Percentiles rank a stretch among this genome's conserved stretches.
These are phyloP conservation scores for Chiroxiphia lanceolata DNA, from an alignment of 2,797 vertebrate genomes.

Conservation along the genomic window DNA sequence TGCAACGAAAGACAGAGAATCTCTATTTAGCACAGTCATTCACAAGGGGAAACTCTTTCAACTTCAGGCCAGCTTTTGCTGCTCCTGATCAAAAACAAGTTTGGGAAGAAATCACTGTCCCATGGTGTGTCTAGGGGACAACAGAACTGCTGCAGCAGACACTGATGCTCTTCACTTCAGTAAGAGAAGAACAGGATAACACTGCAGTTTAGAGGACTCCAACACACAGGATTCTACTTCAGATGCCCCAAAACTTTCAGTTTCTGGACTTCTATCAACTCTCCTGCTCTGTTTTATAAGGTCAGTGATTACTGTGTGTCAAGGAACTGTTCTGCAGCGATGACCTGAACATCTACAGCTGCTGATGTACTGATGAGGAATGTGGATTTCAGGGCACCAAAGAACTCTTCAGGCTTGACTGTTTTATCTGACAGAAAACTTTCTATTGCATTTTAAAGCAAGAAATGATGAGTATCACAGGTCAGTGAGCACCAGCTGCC, in stretches of 20 bases:
- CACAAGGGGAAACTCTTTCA: not conserved
- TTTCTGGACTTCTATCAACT: not conserved
- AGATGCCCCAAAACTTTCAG: not conserved
- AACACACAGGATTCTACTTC: not conserved
- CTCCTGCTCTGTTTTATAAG: not conserved
- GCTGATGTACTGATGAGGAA: not conserved
- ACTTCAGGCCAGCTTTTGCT: not conserved
- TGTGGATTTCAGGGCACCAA: not conserved
- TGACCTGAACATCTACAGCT: not conserved
- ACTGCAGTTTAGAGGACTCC: not conserved
- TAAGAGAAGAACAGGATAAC: not conserved
- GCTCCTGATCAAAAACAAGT: not conserved
- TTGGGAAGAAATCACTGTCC: not conserved
- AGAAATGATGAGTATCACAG: not conserved
- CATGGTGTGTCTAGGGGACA: not conserved
- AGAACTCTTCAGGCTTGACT: not conserved
- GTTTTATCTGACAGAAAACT: not conserved
- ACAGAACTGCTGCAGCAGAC: not conserved
- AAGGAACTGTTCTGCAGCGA: not conserved
- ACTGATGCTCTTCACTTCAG: not conserved
- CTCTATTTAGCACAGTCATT: not conserved
- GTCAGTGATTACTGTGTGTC: not conserved
- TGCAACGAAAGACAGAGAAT: not conserved
- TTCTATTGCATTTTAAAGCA: not conserved
- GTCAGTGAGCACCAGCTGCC: not conserved